Evolutionary conservation across 1,140 invertebrate genomes (phyloP), one percentile per base, ranked within the genome.

Genomic region (Papilio xuthus): DNA sequence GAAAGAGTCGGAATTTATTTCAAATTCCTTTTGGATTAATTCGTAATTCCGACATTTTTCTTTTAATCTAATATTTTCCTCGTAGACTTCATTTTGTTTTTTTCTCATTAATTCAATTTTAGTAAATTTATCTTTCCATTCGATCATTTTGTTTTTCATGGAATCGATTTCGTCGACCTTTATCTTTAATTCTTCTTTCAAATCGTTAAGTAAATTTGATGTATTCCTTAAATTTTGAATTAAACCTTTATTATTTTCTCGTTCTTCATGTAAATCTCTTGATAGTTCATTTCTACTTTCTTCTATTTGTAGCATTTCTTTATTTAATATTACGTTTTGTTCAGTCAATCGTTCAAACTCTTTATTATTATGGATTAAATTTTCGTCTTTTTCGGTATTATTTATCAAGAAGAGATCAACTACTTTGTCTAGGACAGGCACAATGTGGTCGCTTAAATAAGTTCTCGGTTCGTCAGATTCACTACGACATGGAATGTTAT

Each of bases 41-140:
- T 76, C 74, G 15, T 60, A 79, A 63, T 81, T 72, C 12, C 76
- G 63, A 74, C 69, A 84, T 81, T 81, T 84, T 42, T 50, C 60
- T 79, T 87, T 87, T 26, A 90, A 79, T 42, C 78, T 73, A 41
- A 78, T 41, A 78, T 90, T 91, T 80, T 89, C 87, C 53, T 79
- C 20, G 78, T 87, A 74, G 9, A 92, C 37, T 41, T 86, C 81
- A 71, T 82, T 32, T 12, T 87, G 82, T 81, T 90, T 80, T 71
- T 87, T 37, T 79, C 88, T 86, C 82, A 89, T 87, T 47, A 79
- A 42, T n/a, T 90, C 86, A n/a, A 87, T 53, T 47, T 75, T 77
- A 32, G 53, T 53, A 73, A 89, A 88, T 60, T 90, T 80, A 28
- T 88, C 80, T 79, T 87, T 90, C 84, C 85, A 89, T n/a, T 85